Conservation (phyloP, 1,140 invertebrate genomes). For the Dendroctonus valens region DNA sequence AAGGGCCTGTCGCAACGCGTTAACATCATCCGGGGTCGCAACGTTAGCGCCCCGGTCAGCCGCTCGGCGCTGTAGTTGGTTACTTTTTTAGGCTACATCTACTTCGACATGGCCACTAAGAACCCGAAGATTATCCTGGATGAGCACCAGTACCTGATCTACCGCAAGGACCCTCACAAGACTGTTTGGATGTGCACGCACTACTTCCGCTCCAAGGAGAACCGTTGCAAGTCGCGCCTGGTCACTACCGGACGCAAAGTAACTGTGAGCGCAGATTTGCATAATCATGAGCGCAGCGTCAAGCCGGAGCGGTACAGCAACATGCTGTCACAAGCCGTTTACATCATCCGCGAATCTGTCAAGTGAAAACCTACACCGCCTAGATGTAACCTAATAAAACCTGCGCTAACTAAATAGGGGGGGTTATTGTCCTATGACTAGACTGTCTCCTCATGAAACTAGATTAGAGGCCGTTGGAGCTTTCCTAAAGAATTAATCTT, state of each 20-base stretch:
- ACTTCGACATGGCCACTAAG: slow-evolving; percentile 41
- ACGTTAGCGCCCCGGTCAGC: neutral
- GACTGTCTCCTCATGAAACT: too few relatives aligned
- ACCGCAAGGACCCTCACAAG: slow-evolving; percentile 35
- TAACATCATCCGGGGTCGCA: slow-evolving; percentile 34
- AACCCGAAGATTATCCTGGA: slow-evolving; percentile 43
- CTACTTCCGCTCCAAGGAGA: slow-evolving; percentile 39
- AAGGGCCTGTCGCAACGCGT: slow-evolving; percentile 38
- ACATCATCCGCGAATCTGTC: slow-evolving; percentile 28
- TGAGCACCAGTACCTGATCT: slow-evolving; percentile 39
- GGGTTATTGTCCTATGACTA: too few relatives aligned
- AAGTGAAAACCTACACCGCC: neutral
- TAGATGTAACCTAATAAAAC: too few relatives aligned
- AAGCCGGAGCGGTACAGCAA: slow-evolving; percentile 33
- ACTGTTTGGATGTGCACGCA: slow-evolving; percentile 41
- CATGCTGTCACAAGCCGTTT: slow-evolving; percentile 37
- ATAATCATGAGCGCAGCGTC: slow-evolving; percentile 35
- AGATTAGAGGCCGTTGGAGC: too few relatives aligned
- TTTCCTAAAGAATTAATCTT: too few relatives aligned
- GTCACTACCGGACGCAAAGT: slow-evolving; percentile 38
- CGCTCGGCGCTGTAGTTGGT: neutral
- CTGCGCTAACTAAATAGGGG: too few relatives aligned
- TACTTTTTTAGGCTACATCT: slow-evolving; percentile 38
- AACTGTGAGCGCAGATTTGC: slow-evolving; percentile 33
- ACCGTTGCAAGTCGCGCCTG: slow-evolving; percentile 41